A percentile compares a stretch with the other conserved stretches of the same genome.
phyloP scores from a whole-genome alignment of 2,113 vertebrate species.

The Geothlypis trichas region DNA sequence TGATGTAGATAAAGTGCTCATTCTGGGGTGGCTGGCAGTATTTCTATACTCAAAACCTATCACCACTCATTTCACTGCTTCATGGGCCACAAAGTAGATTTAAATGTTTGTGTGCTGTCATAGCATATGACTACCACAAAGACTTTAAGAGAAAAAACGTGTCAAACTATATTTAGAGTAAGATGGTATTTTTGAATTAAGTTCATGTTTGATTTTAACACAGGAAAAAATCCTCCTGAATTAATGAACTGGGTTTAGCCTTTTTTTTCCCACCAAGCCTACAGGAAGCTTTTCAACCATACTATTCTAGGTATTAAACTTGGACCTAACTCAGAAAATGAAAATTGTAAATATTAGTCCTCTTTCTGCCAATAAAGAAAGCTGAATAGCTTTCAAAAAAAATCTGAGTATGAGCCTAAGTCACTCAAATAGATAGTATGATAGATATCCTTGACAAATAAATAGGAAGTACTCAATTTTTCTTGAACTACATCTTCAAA shows the following conservation, averaged over 20 bases:
- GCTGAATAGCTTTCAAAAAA: not conserved
- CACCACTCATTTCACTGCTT: not conserved
- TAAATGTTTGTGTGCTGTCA: not conserved
- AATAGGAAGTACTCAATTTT: not conserved
- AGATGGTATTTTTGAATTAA: not conserved
- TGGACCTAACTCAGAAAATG: not conserved
- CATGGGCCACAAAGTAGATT: not conserved
- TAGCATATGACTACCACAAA: not conserved
- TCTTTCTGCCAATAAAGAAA: not conserved
- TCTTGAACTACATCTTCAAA: not conserved
- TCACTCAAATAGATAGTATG: not conserved
- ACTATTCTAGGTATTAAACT: not conserved
- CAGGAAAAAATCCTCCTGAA: not conserved
- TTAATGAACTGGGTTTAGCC: not conserved
- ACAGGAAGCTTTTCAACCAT: not conserved
- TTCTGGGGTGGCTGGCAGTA: not conserved
- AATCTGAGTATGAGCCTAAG: not conserved
- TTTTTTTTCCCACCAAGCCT: not conserved
- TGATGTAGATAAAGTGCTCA: not conserved
- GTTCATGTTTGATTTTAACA: not conserved
- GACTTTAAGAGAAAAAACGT: not conserved
- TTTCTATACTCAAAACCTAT: not conserved
- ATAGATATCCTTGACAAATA: not conserved
- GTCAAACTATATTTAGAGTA: not conserved
- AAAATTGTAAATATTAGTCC: not conserved